A percentile compares a stretch with the other conserved stretches of the same genome.
phyloP scores from a whole-genome alignment of 1,140 invertebrate genomes.

The Lordiphosa collinella region DNA sequence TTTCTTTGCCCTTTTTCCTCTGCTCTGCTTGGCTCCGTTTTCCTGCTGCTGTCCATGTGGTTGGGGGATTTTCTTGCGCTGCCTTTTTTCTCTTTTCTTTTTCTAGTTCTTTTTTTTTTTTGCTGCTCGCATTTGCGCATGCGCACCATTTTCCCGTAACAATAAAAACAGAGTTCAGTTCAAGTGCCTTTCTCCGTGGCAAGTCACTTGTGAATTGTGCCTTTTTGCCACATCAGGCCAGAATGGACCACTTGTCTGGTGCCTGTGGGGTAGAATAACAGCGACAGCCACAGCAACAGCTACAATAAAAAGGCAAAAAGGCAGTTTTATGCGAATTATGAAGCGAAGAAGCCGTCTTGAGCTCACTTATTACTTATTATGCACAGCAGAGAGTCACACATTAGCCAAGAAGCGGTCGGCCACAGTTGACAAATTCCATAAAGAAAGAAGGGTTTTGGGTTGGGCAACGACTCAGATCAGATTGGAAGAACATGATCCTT shows the following conservation, averaged over 20 bases:
- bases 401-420: not conserved
- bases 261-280: slow-evolving; percentile 8
- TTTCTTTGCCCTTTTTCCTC: slow-evolving; percentile 48
- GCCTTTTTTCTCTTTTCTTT: slow-evolving; percentile 23
- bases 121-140: slow-evolving; percentile 66
- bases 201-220: slow-evolving; percentile 20
- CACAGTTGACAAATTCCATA: slow-evolving; percentile 40
- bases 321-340: slow-evolving; percentile 32
- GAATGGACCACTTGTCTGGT: slow-evolving; percentile 33
- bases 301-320: slow-evolving; percentile 19
- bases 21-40: slow-evolving; percentile 36
- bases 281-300: slow-evolving; percentile 16
- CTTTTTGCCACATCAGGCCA: slow-evolving; percentile 12
- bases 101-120: slow-evolving; percentile 26
- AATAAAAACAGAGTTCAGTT: slow-evolving; percentile 44
- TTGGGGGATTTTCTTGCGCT: slow-evolving; percentile 37
- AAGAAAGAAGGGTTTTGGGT: too few relatives aligned
- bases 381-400: slow-evolving; percentile 22
- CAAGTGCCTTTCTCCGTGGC: slow-evolving; percentile 60
- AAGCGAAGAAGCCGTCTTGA: slow-evolving; percentile 23
- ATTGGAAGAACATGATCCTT: not conserved
- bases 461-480: not conserved
- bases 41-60: slow-evolving; percentile 26
- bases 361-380: slow-evolving; percentile 44
- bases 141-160: slow-evolving; percentile 73